Evolutionary conservation across 2,888 invertebrate species (phyloP), one percentile per base, ranked within the genome.

Genomic region (Melipona beecheii): DNA sequence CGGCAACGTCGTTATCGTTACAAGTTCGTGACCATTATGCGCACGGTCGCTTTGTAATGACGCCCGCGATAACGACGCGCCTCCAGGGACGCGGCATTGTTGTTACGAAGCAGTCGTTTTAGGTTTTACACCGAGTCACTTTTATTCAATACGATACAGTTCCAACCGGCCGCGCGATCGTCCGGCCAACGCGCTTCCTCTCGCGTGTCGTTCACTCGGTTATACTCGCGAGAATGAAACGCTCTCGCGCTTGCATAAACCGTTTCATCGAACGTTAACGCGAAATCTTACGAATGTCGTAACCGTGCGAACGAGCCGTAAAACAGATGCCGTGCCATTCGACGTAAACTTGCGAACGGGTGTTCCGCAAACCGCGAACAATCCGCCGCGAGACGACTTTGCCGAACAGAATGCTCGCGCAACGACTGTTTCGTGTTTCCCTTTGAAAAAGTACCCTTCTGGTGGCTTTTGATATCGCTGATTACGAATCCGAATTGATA

Each of bases 1-100:
- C 62, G 43, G 66, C 64, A 68, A 58, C 76, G 84, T 72, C 78
- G 84, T 84, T 78, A 78, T 66, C 84, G 78, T 76, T 84, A 56
- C 84, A 75, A 78, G 62, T 75, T 84, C 75, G 76, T 54, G 72
- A 52, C 72, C 72, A 69, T 79, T 84, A 72, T 68, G 52, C 56
- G 24, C 64, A 9, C 43, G 50, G 56, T 9, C 69, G 68, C 68
- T 73, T 78, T 75, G 75, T 72, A 64, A 49, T 52, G 68, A 84
- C 78, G 71, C 21, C 24, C 36, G 56, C 74, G 77, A 83, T 84
- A 84, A 77, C 77, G 68, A 70, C 43, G 31, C 76, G 56, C 36
- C 71, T 64, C 43, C 24, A 24, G 36, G 62, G 56, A 60, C 66
- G 49, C 56, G 68, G 68, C 50, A 31, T 80, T 27, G 68, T 62